A percentile compares a stretch with the other conserved stretches of the same genome.
Conservation (phyloP, 2,113 vertebrate species). For the Danio rerio region GRCz12tu NC_133194.1:9740501-9741000, state of each 20-base stretch:
- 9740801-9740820: slow-evolving; percentile 2
- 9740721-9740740: neutral
- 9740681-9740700: neutral
- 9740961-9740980: no score
- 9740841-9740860: slow-evolving; percentile 35
- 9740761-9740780: slow-evolving; percentile 23
- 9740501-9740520: no score
- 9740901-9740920: slow-evolving; percentile 23
- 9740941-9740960: no score
- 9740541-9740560: no score
- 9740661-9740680: neutral
- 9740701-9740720: neutral
- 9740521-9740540: no score
- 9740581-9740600: neutral
- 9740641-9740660: neutral
- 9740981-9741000: no score
- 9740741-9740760: slow-evolving; percentile 1
- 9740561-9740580: no score
- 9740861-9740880: slow-evolving; percentile 1
- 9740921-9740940: slow-evolving; percentile 1
- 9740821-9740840: slow-evolving; percentile 28
- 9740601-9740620: neutral
- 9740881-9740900: neutral
- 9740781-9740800: slow-evolving; percentile 24
- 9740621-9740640: neutral